Evolutionary conservation across 2,888 invertebrate genomes (phyloP).

Genomic region (Pollenia labialis): DNA sequence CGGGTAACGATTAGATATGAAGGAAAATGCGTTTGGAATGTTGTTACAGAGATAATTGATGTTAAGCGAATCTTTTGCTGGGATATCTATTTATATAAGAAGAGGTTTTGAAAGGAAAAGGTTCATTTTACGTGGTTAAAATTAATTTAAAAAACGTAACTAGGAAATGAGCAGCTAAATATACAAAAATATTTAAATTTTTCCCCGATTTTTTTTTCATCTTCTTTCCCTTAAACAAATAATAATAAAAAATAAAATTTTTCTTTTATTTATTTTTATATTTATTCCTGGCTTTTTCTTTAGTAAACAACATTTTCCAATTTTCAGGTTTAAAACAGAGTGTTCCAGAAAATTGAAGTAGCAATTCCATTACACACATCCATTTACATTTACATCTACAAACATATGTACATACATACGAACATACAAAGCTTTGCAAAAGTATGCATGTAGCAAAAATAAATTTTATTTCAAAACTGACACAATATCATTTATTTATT

Average conservation of each 20-base stretch:
- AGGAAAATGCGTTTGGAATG: too few species aligned
- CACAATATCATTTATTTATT: constrained; percentile 48
- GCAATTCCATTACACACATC: background rate
- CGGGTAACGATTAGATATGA: too few species aligned
- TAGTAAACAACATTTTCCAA: constrained; percentile 21
- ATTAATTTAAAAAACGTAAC: constrained; percentile 11
- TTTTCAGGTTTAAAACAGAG: constrained; percentile 9
- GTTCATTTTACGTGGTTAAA: constrained; percentile 26
- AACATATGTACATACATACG: background rate
- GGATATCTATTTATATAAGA: background rate
- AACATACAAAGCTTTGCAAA: background rate
- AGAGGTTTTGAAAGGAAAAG: background rate
- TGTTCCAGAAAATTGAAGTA: constrained; percentile 36
- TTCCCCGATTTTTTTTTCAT: background rate
- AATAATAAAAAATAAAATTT: background rate
- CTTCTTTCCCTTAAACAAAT: background rate
- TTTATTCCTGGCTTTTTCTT: background rate
- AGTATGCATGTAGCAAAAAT: constrained; percentile 25
- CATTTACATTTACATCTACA: too few species aligned
- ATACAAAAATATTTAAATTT: constrained; percentile 14
- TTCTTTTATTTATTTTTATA: background rate
- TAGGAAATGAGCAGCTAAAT: background rate
- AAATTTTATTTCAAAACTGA: constrained; percentile 46
- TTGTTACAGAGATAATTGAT: too few species aligned
- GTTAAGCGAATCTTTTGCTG: background rate